Percentiles rank a stretch among this genome's conserved stretches.
Conservation (phyloP, 2,113 vertebrate species). For the Rhizomys pruinosus region DNA sequence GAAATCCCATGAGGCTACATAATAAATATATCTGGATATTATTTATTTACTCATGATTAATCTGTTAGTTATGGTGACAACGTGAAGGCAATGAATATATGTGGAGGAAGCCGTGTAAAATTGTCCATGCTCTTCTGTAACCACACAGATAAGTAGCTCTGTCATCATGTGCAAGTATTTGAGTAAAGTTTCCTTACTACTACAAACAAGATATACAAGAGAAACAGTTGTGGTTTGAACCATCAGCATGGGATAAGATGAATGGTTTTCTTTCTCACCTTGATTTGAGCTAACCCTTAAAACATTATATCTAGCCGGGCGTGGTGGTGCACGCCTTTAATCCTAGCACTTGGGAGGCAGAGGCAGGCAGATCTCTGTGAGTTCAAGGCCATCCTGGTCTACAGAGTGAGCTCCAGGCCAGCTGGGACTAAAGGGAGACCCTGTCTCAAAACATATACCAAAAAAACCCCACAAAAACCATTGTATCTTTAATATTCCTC, state of each 20-base stretch:
- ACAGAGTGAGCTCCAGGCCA: too few species aligned
- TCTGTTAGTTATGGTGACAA: background rate
- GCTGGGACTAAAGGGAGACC: too few species aligned
- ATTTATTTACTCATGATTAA: background rate
- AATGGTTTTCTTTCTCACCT: background rate
- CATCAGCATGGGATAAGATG: background rate
- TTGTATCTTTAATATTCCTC: background rate
- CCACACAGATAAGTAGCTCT: background rate
- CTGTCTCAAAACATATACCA: too few species aligned
- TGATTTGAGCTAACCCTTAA: conserved; percentile 32
- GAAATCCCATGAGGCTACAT: background rate
- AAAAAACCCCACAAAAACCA: too few species aligned
- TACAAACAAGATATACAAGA: background rate
- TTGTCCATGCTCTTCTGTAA: background rate
- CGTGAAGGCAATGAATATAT: background rate
- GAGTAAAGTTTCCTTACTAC: background rate
- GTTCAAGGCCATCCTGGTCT: too few species aligned
- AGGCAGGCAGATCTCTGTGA: too few species aligned
- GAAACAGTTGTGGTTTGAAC: background rate
- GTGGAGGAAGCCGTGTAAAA: background rate
- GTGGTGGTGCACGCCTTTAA: too few species aligned
- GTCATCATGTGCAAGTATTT: background rate
- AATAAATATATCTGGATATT: background rate
- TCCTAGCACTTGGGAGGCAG: too few species aligned
- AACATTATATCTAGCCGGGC: too few species aligned